Percentiles rank a stretch among this genome's conserved stretches.
These are phyloP conservation scores for Ceratosolen fusciceps DNA, from an alignment of 1,140 invertebrate genomes.

Conservation along the genomic window DNA sequence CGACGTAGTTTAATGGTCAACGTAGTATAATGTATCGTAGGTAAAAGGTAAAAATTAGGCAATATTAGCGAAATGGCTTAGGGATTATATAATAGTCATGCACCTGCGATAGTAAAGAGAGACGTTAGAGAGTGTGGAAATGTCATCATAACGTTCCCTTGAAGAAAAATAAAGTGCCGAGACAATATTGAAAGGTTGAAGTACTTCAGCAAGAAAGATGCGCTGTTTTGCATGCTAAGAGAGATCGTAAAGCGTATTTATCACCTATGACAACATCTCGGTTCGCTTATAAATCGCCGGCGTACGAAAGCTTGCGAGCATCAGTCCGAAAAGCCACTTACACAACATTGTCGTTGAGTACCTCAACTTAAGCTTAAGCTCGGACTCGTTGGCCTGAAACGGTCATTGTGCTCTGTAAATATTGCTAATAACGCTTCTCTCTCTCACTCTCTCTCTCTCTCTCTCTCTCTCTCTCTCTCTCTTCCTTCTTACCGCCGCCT, in stretches of 20 bases:
- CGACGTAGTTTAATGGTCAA: no score
- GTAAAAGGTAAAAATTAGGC: neutral
- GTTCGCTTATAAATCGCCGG: neutral
- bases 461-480: no score
- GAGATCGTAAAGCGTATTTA: constrained; percentile 1
- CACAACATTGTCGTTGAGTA: neutral
- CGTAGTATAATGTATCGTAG: no score
- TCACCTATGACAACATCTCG: constrained; percentile 2
- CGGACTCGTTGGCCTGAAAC: neutral
- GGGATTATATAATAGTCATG: neutral
- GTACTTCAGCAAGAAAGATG: neutral
- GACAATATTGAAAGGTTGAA: neutral
- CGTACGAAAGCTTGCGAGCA: neutral
- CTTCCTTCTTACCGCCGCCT: no score
- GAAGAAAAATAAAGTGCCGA: neutral
- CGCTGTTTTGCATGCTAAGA: constrained; percentile 4
- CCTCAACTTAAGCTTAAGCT: no score
- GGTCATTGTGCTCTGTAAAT: neutral
- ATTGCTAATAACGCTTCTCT: constrained; percentile 16
- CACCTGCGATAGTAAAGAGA: neutral
- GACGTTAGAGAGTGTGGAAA: neutral
- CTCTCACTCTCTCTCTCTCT: no score
- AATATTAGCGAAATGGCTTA: neutral
- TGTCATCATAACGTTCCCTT: constrained; percentile 1
- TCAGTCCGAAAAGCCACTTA: neutral